Percentiles rank a stretch among this genome's conserved stretches.
These are phyloP conservation scores for Zygothrica quintamaculata DNA, from an alignment of 2,888 invertebrate species.

Conservation along the genomic window DNA sequence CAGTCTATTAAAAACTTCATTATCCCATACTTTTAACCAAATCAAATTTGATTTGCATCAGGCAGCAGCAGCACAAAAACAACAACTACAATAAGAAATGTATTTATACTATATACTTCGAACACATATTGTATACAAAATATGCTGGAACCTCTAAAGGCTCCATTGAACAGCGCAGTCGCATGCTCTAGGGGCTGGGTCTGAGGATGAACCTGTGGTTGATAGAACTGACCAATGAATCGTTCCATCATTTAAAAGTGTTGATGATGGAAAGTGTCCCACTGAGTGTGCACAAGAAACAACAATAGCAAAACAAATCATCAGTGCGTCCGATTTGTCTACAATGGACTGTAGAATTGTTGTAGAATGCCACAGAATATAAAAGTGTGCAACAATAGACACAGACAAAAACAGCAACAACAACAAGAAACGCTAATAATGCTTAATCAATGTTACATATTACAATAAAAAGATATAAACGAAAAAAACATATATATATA, in stretches of 20 bases:
- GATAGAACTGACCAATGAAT: constrained; percentile 63
- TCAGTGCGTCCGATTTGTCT: constrained; percentile 44
- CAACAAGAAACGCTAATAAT: constrained; percentile 78
- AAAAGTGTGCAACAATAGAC: constrained; percentile 46
- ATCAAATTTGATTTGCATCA: constrained; percentile 73
- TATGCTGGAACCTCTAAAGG: constrained; percentile 34
- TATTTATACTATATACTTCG: no score
- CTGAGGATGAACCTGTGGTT: constrained; percentile 22
- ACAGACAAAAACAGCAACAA: constrained; percentile 39
- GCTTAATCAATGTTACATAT: constrained; percentile 83
- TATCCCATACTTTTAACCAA: constrained; percentile 50
- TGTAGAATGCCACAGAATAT: constrained; percentile 29
- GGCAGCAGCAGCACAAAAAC: constrained; percentile 11
- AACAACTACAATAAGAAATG: constrained; percentile 25
- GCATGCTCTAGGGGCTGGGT: constrained; percentile 31
- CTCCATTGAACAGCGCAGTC: constrained; percentile 52
- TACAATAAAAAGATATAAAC: constrained; percentile 57
- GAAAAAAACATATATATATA: constrained; percentile 33
- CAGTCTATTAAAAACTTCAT: constrained; percentile 70
- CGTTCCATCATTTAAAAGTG: constrained; percentile 75
- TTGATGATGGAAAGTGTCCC: constrained; percentile 79
- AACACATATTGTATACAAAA: constrained; percentile 65
- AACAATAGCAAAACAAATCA: constrained; percentile 52
- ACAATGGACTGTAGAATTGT: constrained; percentile 44
- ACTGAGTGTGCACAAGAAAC: constrained; percentile 64